Conservation (phyloP, 2,797 vertebrate species). For the Onychomys torridus region DNA sequence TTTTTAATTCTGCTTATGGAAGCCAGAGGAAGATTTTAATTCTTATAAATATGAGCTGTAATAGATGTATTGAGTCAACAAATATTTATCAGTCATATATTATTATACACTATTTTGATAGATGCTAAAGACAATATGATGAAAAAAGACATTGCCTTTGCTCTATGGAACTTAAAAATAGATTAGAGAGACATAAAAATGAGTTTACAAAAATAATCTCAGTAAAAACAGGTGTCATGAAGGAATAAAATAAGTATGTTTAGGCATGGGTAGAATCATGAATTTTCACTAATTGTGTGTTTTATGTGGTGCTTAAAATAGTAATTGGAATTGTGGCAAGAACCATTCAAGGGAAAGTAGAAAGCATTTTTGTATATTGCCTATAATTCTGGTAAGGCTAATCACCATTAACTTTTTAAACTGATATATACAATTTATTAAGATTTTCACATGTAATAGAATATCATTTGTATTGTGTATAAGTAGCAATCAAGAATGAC, state of each 20-base stretch:
- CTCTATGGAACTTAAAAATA: background rate
- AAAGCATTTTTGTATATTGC: background rate
- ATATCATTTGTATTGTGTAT: constrained; percentile 73
- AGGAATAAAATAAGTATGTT: background rate
- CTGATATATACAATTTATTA: constrained; percentile 83
- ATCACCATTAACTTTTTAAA: constrained; percentile 20
- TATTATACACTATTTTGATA: background rate
- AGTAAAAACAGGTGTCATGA: background rate
- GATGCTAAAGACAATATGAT: background rate
- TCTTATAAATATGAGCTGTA: background rate
- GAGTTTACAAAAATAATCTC: background rate
- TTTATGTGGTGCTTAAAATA: background rate
- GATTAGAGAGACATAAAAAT: background rate
- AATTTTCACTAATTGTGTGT: background rate
- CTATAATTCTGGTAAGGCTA: background rate
- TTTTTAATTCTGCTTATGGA: background rate
- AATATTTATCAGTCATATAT: background rate
- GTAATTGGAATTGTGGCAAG: background rate
- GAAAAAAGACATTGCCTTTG: background rate
- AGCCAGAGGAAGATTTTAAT: background rate
- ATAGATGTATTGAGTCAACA: background rate
- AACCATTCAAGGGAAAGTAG: background rate
- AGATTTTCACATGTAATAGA: constrained; percentile 80
- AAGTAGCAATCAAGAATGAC: constrained; percentile 71
- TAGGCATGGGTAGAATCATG: background rate